A percentile compares a stretch with the other conserved stretches of the same genome.
phyloP scores from a whole-genome alignment of 2,888 invertebrate species.

The Patella ulyssiponensis region DNA sequence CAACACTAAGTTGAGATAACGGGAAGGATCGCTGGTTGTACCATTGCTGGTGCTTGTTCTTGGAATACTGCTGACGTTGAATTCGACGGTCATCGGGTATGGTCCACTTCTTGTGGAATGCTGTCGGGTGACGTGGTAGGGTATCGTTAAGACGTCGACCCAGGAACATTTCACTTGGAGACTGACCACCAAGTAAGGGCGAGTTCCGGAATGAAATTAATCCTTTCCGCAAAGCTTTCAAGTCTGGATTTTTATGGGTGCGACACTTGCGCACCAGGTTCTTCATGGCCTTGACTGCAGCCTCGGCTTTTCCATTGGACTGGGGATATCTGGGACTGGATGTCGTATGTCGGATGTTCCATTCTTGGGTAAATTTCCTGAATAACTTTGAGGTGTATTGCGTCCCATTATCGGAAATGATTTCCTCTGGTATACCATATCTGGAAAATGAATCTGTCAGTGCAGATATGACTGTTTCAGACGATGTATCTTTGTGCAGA shows the following conservation, averaged over 20 bases:
- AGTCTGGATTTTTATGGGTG: neutral
- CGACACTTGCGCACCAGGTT: conserved; percentile 27
- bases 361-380: conserved; percentile 10
- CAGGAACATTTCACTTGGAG: neutral
- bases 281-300: conserved; percentile 31
- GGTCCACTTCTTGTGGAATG: too few species aligned
- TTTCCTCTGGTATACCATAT: too few species aligned
- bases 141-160: neutral
- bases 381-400: too few species aligned
- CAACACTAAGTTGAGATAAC: too few species aligned
- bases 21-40: too few species aligned
- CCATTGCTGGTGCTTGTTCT: too few species aligned
- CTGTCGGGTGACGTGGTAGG: neutral
- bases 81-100: too few species aligned
- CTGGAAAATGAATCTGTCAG: too few species aligned
- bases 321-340: conserved; percentile 35
- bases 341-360: conserved; percentile 33
- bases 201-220: neutral
- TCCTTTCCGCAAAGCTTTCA: neutral
- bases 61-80: too few species aligned
- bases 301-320: conserved; percentile 33
- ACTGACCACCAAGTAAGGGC: neutral
- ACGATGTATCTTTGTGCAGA: too few species aligned
- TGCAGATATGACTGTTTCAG: too few species aligned
- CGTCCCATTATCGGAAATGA: too few species aligned